A percentile compares a stretch with the other conserved stretches of the same genome.
Evolutionary conservation across 2,888 invertebrate species (phyloP).

Genomic region (Chrysomela aeneicollis): DNA sequence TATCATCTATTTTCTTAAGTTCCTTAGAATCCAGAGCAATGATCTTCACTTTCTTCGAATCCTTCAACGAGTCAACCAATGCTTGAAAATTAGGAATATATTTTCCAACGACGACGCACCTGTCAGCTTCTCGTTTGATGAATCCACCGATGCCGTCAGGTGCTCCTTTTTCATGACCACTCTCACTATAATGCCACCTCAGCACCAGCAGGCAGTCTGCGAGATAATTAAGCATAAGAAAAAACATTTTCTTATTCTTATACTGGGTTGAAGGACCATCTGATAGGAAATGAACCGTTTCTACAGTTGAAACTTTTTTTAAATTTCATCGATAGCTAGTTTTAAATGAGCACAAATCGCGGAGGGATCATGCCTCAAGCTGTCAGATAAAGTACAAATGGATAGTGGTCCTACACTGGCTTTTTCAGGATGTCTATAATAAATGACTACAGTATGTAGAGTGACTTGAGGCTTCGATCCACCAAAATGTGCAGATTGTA

Average conservation of each 20-base stretch:
- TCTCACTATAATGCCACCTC: slow-evolving; percentile 25
- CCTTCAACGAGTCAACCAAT: not conserved
- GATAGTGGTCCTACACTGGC: not conserved
- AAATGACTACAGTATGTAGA: slow-evolving; percentile 21
- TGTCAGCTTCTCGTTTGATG: slow-evolving; percentile 26
- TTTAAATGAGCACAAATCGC: slow-evolving; percentile 30
- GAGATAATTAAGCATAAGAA: no score
- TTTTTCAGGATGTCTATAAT: slow-evolving; percentile 3
- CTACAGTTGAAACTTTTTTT: not conserved
- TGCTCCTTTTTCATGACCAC: slow-evolving; percentile 31
- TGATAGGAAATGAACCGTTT: not conserved
- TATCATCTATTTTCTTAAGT: not conserved
- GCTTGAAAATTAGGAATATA: slow-evolving; percentile 15
- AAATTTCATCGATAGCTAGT: no score
- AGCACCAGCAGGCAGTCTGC: slow-evolving; percentile 7
- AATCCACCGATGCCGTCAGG: slow-evolving; percentile 26
- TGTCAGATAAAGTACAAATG: slow-evolving; percentile 19
- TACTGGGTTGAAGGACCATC: slow-evolving; percentile 24
- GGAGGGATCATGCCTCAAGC: slow-evolving; percentile 25
- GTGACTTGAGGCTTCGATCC: slow-evolving; percentile 20
- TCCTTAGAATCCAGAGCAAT: not conserved
- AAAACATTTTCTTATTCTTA: slow-evolving; percentile 29
- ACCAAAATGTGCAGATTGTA: slow-evolving; percentile 17
- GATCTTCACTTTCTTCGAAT: not conserved
- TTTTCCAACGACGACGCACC: slow-evolving; percentile 13